phyloP scores from a whole-genome alignment of 53 echinoderm and acorn worm genomes.

The Echinometra lucunter region DNA sequence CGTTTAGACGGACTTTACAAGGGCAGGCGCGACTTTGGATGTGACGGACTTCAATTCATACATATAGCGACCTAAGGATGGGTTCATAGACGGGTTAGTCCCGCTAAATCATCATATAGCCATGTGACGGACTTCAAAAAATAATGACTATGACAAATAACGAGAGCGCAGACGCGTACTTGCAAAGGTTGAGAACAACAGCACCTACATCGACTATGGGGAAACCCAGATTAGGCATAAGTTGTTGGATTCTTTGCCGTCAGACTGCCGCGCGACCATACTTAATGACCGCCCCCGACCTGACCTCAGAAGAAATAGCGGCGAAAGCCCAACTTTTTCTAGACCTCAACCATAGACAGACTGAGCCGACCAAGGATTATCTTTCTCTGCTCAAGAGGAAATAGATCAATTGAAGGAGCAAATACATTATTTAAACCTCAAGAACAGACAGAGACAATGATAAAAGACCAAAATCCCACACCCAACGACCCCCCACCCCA shows the following conservation, averaged over 20 bases:
- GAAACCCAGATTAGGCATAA: slow-evolving; percentile 59
- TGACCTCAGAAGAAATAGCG: slow-evolving; percentile 10
- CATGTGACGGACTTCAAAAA: slow-evolving; percentile 51
- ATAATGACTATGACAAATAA: slow-evolving; percentile 32
- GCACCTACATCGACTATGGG: slow-evolving; percentile 61
- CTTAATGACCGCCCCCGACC: slow-evolving; percentile 58
- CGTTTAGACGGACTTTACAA: slow-evolving; percentile 28
- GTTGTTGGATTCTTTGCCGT: slow-evolving; percentile 39
- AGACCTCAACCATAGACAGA: not conserved
- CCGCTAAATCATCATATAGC: slow-evolving; percentile 33
- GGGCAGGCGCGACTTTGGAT: slow-evolving; percentile 70
- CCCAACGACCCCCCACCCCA: slow-evolving; percentile 20
- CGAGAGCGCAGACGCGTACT: slow-evolving; percentile 59
- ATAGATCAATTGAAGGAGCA: not conserved
- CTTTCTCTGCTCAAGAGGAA: not conserved
- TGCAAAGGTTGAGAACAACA: slow-evolving; percentile 19
- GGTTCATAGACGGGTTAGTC: slow-evolving; percentile 61
- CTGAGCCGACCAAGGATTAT: not conserved
- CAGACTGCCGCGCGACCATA: slow-evolving; percentile 64
- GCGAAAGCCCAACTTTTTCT: slow-evolving; percentile 25
- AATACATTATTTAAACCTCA: not conserved
- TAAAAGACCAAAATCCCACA: not conserved
- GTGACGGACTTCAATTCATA: not conserved
- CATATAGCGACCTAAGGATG: slow-evolving; percentile 38
- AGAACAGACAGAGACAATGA: not conserved